Evolutionary conservation across 1,140 invertebrate genomes (phyloP).

Genomic region (Atopsyche davidsoni): DNA sequence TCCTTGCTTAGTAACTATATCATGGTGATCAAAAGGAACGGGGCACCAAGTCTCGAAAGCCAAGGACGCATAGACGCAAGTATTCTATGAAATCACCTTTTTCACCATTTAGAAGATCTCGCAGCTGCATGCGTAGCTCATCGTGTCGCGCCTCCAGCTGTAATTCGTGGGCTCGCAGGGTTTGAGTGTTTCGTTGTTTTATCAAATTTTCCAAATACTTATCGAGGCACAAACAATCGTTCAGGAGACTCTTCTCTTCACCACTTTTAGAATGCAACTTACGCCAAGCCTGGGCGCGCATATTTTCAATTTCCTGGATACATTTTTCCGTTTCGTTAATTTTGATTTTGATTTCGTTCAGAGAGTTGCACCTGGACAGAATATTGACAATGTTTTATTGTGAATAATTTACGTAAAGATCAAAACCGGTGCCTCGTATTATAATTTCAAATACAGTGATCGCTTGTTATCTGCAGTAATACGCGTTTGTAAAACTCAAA

Average conservation of each 20-base stretch:
- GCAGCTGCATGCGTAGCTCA: conserved; percentile 7
- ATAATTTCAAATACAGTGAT: too few relatives aligned
- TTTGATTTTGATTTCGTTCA: conserved; percentile 17
- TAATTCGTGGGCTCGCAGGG: conserved; percentile 3
- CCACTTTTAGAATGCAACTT: too few relatives aligned
- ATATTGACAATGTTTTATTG: too few relatives aligned
- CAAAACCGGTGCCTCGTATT: too few relatives aligned
- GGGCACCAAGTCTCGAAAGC: too few relatives aligned
- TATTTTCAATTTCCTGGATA: conserved; percentile 3
- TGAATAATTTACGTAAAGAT: too few relatives aligned
- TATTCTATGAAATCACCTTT: conserved; percentile 3
- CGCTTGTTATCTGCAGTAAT: too few relatives aligned
- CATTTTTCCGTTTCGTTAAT: conserved; percentile 7
- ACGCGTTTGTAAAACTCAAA: too few relatives aligned
- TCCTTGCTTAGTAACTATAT: too few relatives aligned
- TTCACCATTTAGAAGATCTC: conserved; percentile 11
- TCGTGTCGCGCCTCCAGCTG: conserved; percentile 9
- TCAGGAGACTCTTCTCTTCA: neutral
- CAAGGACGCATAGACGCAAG: too few relatives aligned
- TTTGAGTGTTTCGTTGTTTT: neutral
- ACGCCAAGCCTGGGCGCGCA: conserved; percentile 1
- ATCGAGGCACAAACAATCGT: neutral
- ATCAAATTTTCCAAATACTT: conserved; percentile 11
- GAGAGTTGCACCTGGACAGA: conserved; percentile 18
- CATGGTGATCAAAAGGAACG: too few relatives aligned